Evolutionary conservation across 2,888 invertebrate species (phyloP), one percentile per base, ranked within the genome.

Genomic region (Nebria salina): DNA sequence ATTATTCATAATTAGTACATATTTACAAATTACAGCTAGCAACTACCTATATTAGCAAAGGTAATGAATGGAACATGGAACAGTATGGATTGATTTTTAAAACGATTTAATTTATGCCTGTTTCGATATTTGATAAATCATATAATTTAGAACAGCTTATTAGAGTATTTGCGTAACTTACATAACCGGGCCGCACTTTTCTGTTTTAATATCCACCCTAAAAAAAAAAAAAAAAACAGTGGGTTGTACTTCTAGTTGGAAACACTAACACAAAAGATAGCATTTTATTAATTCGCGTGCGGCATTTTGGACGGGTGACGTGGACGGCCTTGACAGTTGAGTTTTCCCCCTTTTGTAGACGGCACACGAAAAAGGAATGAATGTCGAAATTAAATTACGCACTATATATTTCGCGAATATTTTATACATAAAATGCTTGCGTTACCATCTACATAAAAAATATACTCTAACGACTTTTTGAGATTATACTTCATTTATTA

Each of bases 311-410:
- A 26, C 43, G 54, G 54, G 54, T 20, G 34, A 54, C 43, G 74
- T 65, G 75, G 54, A 65, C 34, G 75, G 54, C 75, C 75, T 75
- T 75, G 75, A 75, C 75, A 75, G 64, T 75, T 65, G 65, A 75
- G 64, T 75, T 75, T 20, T 75, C 75, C 64, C 26, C 26, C 15
- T 34, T 54, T 54, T 54, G 13, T 54, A 4, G 54, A 54, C 54
- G 54, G 64, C 64, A 75, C 25, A 75, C 64, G 54, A 54, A 54
- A 54, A 54, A 54, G 11, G 11, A 13, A 8, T 54, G 54, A 54
- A 54, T 54, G 54, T 54, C 54, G 54, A 54, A 54, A 54, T 54
- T 54, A 54, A 54, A 54, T 54, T 54, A 54, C 54, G 54, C 54
- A 54, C 54, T 54, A 54, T 54, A 54, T 54, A 54, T 54, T 54